A percentile compares a stretch with the other conserved stretches of the same genome.
Evolutionary conservation across 1,140 invertebrate genomes (phyloP).

Genomic region (Temnothorax curvispinosus): DNA sequence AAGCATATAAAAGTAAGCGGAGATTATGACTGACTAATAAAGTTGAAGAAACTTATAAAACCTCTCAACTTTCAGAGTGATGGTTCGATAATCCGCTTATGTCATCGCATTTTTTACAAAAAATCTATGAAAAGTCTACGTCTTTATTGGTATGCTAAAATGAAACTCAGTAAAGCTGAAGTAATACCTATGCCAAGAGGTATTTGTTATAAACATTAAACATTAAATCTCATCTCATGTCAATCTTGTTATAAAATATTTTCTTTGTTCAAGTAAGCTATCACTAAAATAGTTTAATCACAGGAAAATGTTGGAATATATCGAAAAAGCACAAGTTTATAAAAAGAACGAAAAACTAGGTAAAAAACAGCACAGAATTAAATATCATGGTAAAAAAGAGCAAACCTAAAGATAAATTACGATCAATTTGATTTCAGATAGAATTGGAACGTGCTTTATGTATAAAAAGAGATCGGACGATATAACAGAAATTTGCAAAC

Average conservation of each 20-base stretch:
- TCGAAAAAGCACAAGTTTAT: not conserved
- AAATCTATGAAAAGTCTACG: not conserved
- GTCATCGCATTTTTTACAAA: constrained; percentile 23
- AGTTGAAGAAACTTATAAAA: constrained; percentile 34
- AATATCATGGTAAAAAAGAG: not conserved
- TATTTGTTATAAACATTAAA: not conserved
- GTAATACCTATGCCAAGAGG: not conserved
- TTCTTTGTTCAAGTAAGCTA: not conserved
- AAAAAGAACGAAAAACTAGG: not conserved
- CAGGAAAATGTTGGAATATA: not conserved
- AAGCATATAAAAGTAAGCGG: not conserved
- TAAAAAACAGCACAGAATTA: not conserved
- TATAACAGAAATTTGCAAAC: not conserved
- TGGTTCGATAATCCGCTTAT: constrained; percentile 54
- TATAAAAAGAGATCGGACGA: not conserved
- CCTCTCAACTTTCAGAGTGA: constrained; percentile 11
- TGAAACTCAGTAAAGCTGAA: not conserved
- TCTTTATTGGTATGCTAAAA: constrained; percentile 18
- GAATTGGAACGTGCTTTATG: not conserved
- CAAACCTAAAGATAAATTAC: not conserved
- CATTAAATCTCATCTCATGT: not conserved
- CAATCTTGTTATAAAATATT: constrained; percentile 8
- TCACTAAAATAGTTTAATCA: not conserved
- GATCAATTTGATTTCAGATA: not conserved
- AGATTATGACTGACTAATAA: constrained; percentile 42